phyloP scores from a whole-genome alignment of 2,888 invertebrate genomes.

The Clunio marinus region DNA sequence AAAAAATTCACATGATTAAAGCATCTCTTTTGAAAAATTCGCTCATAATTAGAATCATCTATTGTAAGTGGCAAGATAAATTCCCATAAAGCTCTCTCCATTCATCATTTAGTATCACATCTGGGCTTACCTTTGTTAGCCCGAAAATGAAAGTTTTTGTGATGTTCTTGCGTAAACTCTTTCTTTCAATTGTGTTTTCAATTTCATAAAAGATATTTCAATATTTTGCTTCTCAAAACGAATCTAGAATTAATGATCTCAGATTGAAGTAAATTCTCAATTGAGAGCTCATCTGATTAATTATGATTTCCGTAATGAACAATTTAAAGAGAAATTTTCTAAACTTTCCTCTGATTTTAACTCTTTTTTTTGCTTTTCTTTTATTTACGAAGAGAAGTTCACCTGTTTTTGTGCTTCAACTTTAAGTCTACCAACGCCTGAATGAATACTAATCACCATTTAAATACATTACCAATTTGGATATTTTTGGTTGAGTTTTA shows the following conservation, averaged over 20 bases:
- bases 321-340: not conserved
- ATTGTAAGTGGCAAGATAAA: not conserved
- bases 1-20: conserved; percentile 18
- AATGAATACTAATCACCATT: not conserved
- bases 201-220: not conserved
- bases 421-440: too few relatives aligned
- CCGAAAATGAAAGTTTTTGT: conserved; percentile 1
- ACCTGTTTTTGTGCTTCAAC: too few relatives aligned
- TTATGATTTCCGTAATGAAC: not conserved
- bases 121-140: not conserved
- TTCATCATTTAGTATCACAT: not conserved
- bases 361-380: too few relatives aligned
- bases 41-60: conserved; percentile 17
- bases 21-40: not conserved
- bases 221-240: not conserved
- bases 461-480: not conserved
- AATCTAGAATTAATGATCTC: not conserved
- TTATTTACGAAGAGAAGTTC: too few relatives aligned
- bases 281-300: not conserved
- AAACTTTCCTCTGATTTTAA: conserved; percentile 8
- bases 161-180: not conserved
- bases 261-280: not conserved
- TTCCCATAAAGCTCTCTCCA: conserved; percentile 19
- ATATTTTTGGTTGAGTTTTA: not conserved
- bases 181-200: not conserved